Conservation (phyloP, 2,797 vertebrate species). For the Microctenopoma steveboyesi region DNA sequence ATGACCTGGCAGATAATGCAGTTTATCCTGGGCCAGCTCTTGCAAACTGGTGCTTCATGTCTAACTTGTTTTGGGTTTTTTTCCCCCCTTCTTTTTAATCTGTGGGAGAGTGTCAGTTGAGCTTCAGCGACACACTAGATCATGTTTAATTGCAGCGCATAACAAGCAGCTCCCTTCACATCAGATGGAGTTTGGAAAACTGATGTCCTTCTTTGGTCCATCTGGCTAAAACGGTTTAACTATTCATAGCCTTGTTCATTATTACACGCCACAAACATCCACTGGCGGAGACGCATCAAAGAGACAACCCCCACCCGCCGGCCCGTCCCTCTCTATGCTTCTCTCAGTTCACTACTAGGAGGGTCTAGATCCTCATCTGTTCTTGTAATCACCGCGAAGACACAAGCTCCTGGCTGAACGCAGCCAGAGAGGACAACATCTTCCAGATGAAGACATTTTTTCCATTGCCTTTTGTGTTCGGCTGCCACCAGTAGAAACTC, state of each 20-base stretch:
- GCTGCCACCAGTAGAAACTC: constrained; percentile 24
- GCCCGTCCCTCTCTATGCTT: constrained; percentile 1
- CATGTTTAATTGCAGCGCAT: constrained; percentile 64
- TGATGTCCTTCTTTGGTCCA: constrained; percentile 36
- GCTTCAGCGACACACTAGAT: constrained; percentile 69
- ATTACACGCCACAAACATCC: constrained; percentile 51
- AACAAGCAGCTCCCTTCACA: constrained; percentile 52
- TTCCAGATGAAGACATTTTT: constrained; percentile 64
- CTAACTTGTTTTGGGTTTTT: constrained; percentile 68
- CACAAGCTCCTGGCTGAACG: constrained; percentile 38
- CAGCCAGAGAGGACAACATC: constrained; percentile 39
- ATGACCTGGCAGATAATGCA: constrained; percentile 48
- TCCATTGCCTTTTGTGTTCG: constrained; percentile 30
- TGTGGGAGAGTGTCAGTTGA: constrained; percentile 55
- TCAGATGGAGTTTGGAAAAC: constrained; percentile 52
- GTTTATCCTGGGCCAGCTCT: constrained; percentile 54
- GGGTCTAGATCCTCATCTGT: constrained; percentile 61
- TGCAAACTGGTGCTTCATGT: constrained; percentile 67
- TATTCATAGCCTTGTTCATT: constrained; percentile 38
- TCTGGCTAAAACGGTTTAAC: constrained; percentile 31
- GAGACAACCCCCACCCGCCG: constrained; percentile 12
- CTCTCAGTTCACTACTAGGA: constrained; percentile 44
- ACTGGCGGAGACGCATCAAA: constrained; percentile 37
- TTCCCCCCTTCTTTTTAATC: constrained; percentile 33
- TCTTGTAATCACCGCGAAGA: constrained; percentile 56